phyloP scores from a whole-genome alignment of 2,113 vertebrate genomes.

The Melanotaenia duboulayi region DNA sequence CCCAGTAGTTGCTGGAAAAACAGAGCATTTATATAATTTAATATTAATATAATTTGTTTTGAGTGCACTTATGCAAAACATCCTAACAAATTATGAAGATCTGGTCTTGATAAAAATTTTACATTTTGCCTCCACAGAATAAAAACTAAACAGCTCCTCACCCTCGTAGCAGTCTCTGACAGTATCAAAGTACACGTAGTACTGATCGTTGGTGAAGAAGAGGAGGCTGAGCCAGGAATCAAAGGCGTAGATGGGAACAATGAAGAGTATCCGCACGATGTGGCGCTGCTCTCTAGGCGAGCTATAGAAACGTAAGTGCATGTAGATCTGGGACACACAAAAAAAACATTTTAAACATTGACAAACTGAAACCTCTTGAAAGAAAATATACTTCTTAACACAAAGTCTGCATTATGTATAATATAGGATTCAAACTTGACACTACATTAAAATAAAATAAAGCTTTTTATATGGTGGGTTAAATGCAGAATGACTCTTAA shows the following conservation, averaged over 20 bases:
- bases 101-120: background rate
- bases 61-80: too few relatives aligned
- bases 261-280: conserved; percentile 98
- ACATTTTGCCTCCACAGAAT: background rate
- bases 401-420: background rate
- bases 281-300: conserved; percentile 96
- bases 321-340: conserved; percentile 90
- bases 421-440: too few relatives aligned
- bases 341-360: conserved; percentile 5
- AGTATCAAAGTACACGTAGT: conserved; percentile 99
- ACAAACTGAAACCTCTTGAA: background rate
- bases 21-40: too few relatives aligned
- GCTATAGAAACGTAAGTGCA: conserved; percentile 97
- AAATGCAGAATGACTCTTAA: too few relatives aligned
- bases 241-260: conserved; percentile 97
- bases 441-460: too few relatives aligned
- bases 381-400: background rate
- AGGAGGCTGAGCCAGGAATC: conserved; percentile 99
- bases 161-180: conserved; percentile 98
- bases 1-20: too few relatives aligned
- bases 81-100: too few relatives aligned
- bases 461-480: background rate
- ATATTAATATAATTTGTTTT: too few relatives aligned
- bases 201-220: conserved; percentile 99
- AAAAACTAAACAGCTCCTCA: conserved; percentile 64